Conservation (phyloP, 1,140 invertebrate genomes). For the Drosophila teissieri region DNA sequence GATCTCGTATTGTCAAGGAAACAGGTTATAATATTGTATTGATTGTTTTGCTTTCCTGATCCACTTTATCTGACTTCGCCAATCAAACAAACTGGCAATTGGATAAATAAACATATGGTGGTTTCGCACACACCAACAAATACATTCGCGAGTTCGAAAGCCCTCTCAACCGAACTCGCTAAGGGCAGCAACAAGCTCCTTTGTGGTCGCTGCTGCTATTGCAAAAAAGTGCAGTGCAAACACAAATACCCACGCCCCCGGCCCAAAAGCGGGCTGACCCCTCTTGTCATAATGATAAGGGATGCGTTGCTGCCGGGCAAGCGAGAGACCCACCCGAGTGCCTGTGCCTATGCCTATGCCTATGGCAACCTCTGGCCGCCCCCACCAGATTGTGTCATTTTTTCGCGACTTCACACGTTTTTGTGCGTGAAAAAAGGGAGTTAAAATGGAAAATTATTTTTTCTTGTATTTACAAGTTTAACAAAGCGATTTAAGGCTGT, state of each 20-base stretch:
- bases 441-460: constrained; percentile 42
- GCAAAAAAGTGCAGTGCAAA: constrained; percentile 51
- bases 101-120: constrained; percentile 5
- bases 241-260: constrained; percentile 57
- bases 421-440: constrained; percentile 72
- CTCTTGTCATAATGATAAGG: constrained; percentile 42
- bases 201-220: constrained; percentile 47
- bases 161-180: constrained; percentile 48
- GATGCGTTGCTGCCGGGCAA: constrained; percentile 5
- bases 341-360: constrained; percentile 37
- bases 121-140: not conserved
- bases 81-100: constrained; percentile 35
- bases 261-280: constrained; percentile 10
- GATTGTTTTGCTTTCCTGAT: constrained; percentile 17
- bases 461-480: constrained; percentile 21
- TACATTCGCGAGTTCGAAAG: not conserved
- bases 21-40: too few species aligned
- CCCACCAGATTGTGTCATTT: constrained; percentile 24
- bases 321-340: constrained; percentile 27
- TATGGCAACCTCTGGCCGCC: constrained; percentile 8
- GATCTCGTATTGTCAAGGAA: too few species aligned
- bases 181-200: constrained; percentile 40
- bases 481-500: constrained; percentile 61
- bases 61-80: constrained; percentile 47
- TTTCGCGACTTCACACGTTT: constrained; percentile 52